These are phyloP conservation scores for Hippocampus mohnikei DNA, from an alignment of 2,113 vertebrate species.

Conservation along the genomic window DNA sequence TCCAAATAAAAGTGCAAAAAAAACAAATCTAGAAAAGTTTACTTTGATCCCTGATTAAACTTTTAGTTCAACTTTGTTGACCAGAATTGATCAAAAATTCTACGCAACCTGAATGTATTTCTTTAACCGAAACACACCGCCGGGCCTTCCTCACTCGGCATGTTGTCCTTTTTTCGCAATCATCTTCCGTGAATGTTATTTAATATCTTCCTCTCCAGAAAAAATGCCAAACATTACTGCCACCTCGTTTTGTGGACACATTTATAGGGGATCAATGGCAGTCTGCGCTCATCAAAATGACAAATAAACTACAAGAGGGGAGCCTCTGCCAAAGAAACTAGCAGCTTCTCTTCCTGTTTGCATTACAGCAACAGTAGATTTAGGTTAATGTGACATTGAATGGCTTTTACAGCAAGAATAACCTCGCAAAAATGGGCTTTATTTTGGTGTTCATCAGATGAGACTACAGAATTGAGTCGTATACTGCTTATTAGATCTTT, in stretches of 20 bases:
- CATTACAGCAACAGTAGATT: background rate
- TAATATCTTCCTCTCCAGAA: constrained; percentile 3
- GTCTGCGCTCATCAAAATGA: constrained; percentile 5
- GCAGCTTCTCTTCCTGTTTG: background rate
- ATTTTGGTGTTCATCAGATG: background rate
- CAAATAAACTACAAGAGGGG: constrained; percentile 5
- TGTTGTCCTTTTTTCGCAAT: background rate
- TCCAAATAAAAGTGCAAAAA: too few relatives aligned
- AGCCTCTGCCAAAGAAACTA: background rate
- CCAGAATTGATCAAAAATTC: background rate
- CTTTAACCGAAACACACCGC: background rate
- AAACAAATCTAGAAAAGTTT: too few relatives aligned
- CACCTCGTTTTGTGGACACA: background rate
- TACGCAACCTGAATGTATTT: background rate
- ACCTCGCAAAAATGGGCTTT: background rate
- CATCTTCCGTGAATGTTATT: background rate
- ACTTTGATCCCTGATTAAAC: too few relatives aligned
- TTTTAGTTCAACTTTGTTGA: too few relatives aligned
- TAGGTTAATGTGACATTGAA: background rate
- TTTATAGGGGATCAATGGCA: constrained; percentile 2
- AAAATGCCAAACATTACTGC: constrained; percentile 2
- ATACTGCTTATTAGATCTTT: constrained; percentile 22
- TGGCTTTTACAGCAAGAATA: background rate
- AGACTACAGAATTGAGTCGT: constrained; percentile 6
- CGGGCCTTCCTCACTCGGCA: background rate